Evolutionary conservation across 2,888 invertebrate species (phyloP).

Genomic region (Teleogryllus oceanicus): DNA sequence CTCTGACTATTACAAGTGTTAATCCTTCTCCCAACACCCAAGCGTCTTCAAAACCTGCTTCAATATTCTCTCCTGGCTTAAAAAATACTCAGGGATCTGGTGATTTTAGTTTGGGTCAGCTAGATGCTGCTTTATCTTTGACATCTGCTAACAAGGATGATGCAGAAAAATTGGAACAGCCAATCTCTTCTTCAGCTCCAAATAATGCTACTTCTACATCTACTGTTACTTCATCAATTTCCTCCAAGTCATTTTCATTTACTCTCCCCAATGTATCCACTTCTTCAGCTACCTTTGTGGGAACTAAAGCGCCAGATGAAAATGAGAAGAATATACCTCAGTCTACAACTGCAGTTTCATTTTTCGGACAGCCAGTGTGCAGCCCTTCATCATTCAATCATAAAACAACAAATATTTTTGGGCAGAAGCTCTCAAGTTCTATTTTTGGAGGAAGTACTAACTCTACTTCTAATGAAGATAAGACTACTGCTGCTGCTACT

Average conservation of each 20-base stretch:
- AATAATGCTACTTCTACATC: conserved; percentile 29
- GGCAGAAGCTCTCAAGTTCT: conserved; percentile 31
- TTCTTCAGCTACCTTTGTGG: background rate
- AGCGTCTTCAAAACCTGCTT: background rate
- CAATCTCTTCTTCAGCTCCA: conserved; percentile 24
- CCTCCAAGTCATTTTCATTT: background rate
- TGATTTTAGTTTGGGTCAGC: conserved; percentile 12
- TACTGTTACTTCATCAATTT: conserved; percentile 26
- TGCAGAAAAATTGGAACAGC: conserved; percentile 28
- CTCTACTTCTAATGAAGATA: background rate
- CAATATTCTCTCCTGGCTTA: background rate
- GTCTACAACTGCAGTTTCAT: conserved; percentile 35
- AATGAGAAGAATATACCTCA: conserved; percentile 22
- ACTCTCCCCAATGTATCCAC: background rate
- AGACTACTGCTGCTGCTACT: conserved; percentile 19
- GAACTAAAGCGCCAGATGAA: background rate
- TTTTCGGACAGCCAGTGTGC: conserved; percentile 39
- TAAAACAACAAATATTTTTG: conserved; percentile 31
- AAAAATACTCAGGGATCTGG: background rate
- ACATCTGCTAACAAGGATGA: conserved; percentile 39
- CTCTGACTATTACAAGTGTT: background rate
- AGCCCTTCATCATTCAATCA: conserved; percentile 36
- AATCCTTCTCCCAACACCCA: background rate
- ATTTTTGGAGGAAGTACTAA: conserved; percentile 36
- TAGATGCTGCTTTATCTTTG: conserved; percentile 37